These are phyloP conservation scores for Caenorhabditis japonica DNA, from an alignment of 2,888 invertebrate genomes.

Conservation along the genomic window DNA sequence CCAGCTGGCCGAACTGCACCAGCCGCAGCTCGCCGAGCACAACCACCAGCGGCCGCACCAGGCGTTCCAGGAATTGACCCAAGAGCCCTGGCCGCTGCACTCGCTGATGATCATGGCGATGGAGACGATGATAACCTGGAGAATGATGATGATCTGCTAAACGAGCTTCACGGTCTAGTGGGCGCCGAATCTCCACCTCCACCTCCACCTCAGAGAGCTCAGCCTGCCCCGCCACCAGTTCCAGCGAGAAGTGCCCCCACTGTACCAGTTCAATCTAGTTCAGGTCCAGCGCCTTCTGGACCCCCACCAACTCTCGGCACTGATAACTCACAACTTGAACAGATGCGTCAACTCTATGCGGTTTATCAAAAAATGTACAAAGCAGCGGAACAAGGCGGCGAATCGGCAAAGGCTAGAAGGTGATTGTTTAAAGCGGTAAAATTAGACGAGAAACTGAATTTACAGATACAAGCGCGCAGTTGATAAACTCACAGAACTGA, in stretches of 20 bases:
- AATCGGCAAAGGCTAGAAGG: constrained; percentile 57
- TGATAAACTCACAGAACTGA: constrained; percentile 56
- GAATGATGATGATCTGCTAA: constrained; percentile 54
- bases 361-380: constrained; percentile 54
- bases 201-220: background rate
- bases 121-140: constrained; percentile 47
- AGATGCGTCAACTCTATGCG: constrained; percentile 46
- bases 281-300: background rate
- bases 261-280: constrained; percentile 14
- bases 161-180: constrained; percentile 48
- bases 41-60: constrained; percentile 3
- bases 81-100: constrained; percentile 51
- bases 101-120: constrained; percentile 36
- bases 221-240: constrained; percentile 10
- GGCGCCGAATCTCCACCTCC: constrained; percentile 15
- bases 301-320: background rate
- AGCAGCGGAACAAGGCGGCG: constrained; percentile 46
- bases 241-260: constrained; percentile 1
- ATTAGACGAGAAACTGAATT: background rate
- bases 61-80: constrained; percentile 51
- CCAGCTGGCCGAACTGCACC: constrained; percentile 13
- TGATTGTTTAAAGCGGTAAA: constrained; percentile 1
- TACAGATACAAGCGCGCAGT: constrained; percentile 52
- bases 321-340: constrained; percentile 20
- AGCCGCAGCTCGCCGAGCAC: constrained; percentile 11